Percentiles rank a stretch among this genome's conserved stretches.
Conservation (phyloP, 1,140 invertebrate species). For the Proctacanthus coquilletti region DNA sequence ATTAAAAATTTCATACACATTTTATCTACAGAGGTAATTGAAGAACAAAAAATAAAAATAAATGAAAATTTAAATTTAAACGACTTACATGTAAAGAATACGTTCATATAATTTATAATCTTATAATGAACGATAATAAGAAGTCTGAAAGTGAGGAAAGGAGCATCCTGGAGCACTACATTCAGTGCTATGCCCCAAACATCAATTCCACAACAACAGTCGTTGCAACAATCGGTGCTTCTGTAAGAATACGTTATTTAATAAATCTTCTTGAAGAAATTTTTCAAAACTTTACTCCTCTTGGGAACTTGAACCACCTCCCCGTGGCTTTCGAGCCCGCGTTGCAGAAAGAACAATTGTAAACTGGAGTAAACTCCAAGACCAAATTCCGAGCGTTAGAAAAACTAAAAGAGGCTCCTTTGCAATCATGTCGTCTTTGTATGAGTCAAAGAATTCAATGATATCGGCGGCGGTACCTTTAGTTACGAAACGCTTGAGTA, state of each 20-base stretch:
- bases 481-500: background rate
- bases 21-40: too few relatives aligned
- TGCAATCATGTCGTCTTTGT: conserved; percentile 70
- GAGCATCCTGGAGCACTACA: conserved; percentile 65
- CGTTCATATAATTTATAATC: conserved; percentile 83
- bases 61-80: background rate
- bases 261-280: background rate
- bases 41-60: background rate
- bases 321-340: conserved; percentile 42
- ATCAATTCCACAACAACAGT: conserved; percentile 64
- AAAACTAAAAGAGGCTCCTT: conserved; percentile 55
- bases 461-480: conserved; percentile 78
- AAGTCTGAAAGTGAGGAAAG: conserved; percentile 67
- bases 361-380: conserved; percentile 80
- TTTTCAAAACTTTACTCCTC: conserved; percentile 18
- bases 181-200: conserved; percentile 69
- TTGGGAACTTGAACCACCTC: conserved; percentile 17
- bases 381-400: conserved; percentile 68
- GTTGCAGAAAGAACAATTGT: conserved; percentile 79
- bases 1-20: too few relatives aligned
- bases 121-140: conserved; percentile 71
- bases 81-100: conserved; percentile 77
- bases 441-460: conserved; percentile 91
- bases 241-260: conserved; percentile 7
- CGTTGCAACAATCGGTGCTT: conserved; percentile 25